phyloP scores from a whole-genome alignment of 2,113 vertebrate genomes.

The Rhabdomys dilectus region DNA sequence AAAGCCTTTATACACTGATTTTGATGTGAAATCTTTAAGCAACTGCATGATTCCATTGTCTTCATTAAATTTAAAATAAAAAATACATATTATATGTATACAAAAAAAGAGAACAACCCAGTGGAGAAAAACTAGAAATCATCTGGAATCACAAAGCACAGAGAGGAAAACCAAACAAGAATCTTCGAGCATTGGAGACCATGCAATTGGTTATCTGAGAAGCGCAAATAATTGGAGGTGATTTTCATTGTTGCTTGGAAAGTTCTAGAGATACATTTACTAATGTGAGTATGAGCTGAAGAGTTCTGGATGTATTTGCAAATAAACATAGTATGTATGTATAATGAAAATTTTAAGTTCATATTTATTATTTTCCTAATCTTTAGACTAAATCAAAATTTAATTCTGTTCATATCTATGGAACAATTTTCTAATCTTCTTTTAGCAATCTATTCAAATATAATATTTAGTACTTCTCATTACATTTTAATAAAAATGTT shows the following conservation, averaged over 20 bases:
- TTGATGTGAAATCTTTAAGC: slow-evolving; percentile 17
- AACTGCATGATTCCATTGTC: background rate
- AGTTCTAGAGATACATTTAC: background rate
- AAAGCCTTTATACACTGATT: background rate
- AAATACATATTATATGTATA: too few species aligned
- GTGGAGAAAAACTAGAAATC: background rate
- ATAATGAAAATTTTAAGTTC: slow-evolving; percentile 40
- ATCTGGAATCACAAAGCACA: background rate
- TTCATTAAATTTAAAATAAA: too few species aligned
- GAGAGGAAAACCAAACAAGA: background rate
- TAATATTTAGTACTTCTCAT: slow-evolving; percentile 28
- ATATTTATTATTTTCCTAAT: background rate
- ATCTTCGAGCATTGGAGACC: background rate
- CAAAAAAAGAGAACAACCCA: background rate
- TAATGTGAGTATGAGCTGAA: background rate
- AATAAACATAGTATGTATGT: background rate
- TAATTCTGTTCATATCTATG: background rate
- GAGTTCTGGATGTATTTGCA: background rate
- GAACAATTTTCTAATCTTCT: background rate
- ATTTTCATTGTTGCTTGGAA: background rate
- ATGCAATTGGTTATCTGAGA: background rate
- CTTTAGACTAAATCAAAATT: slow-evolving; percentile 43
- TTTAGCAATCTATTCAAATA: background rate
- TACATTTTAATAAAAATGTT: slow-evolving; percentile 30
- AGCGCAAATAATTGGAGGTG: background rate